Conservation (phyloP, 2,888 invertebrate genomes). For the Tolmerus cingulatus region DNA sequence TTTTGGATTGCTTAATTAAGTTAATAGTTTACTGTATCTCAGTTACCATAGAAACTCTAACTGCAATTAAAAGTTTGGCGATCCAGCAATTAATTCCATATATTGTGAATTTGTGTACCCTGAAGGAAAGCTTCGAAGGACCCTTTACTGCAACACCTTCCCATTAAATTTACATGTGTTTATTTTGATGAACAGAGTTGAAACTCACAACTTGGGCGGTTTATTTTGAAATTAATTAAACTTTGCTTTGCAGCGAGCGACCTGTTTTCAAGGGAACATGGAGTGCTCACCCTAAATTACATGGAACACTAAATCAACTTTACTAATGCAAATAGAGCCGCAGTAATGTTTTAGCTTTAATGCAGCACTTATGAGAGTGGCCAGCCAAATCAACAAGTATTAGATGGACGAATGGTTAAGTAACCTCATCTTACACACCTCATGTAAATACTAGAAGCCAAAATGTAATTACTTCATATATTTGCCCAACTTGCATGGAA, state of each 20-base stretch:
- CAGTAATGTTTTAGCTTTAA: background rate
- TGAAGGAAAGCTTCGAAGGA: background rate
- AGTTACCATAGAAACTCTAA: background rate
- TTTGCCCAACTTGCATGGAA: background rate
- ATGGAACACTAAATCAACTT: background rate
- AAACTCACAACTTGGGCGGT: background rate
- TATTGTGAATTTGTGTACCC: background rate
- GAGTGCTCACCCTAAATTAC: background rate
- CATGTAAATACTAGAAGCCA: background rate
- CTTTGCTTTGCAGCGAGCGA: background rate
- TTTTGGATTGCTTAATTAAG: background rate
- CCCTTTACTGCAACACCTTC: background rate
- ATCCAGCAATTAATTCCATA: background rate
- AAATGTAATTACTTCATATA: background rate
- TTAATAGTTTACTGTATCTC: background rate
- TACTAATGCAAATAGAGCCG: background rate
- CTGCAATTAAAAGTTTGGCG: background rate
- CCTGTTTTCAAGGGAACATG: background rate
- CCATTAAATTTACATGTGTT: background rate
- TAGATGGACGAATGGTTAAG: background rate
- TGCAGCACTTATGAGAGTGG: background rate
- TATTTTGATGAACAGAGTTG: background rate
- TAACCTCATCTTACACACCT: background rate
- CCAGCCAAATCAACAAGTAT: background rate
- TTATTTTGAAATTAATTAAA: background rate